phyloP scores from a whole-genome alignment of 2,113 vertebrate species.

The Apaloderma vittatum region DNA sequence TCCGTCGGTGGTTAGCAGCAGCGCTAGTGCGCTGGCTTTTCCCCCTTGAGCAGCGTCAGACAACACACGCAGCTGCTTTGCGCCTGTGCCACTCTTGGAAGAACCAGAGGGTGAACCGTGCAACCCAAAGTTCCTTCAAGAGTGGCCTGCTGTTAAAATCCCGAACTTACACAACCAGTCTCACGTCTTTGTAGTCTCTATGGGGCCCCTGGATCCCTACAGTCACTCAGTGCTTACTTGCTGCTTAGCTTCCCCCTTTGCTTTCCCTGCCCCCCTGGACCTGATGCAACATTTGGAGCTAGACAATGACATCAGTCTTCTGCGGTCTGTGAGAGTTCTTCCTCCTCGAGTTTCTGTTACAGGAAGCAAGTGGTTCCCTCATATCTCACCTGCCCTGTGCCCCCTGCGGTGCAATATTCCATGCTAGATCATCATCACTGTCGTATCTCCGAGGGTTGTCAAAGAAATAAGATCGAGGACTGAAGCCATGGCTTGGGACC shows the following conservation, averaged over 20 bases:
- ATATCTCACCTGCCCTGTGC: constrained; percentile 88
- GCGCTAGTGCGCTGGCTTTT: accelerated
- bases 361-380: background rate
- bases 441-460: constrained; percentile 97
- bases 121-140: background rate
- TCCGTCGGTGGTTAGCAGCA: accelerated
- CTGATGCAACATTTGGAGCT: background rate
- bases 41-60: accelerated
- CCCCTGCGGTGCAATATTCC: constrained; percentile 91
- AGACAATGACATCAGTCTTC: background rate
- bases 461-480: constrained; percentile 93
- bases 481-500: constrained; percentile 90
- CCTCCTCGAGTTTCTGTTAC: background rate
- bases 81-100: background rate
- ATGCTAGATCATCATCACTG: constrained; percentile 94
- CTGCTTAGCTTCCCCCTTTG: background rate
- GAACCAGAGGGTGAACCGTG: background rate
- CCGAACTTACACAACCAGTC: accelerated
- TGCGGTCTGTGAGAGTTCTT: background rate
- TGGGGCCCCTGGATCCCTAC: too few relatives aligned
- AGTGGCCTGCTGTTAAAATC: accelerated
- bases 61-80: accelerated
- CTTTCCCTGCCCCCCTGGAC: background rate
- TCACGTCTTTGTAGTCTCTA: background rate
- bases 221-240: background rate